Evolutionary conservation across 2,113 vertebrate species (phyloP).

Genomic region (Bungarus multicinctus): DNA sequence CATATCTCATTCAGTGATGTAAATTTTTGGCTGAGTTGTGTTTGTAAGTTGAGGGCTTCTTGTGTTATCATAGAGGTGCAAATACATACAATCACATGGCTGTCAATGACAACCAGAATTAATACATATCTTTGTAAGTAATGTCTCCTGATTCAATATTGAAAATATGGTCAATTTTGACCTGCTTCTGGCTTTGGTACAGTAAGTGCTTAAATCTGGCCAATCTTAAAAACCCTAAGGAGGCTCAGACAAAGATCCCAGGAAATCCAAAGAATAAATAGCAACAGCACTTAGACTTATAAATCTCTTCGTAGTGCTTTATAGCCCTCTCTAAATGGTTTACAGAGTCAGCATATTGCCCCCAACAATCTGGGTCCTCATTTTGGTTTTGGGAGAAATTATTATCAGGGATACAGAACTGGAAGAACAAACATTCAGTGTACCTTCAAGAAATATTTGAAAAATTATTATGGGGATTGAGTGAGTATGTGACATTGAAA

Average conservation of each 20-base stretch:
- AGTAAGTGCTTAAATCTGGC: too few species aligned
- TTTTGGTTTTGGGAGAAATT: background rate
- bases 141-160: background rate
- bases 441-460: background rate
- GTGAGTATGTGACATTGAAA: background rate
- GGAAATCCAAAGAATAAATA: background rate
- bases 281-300: too few species aligned
- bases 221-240: background rate
- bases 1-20: too few species aligned
- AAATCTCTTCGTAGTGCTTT: too few species aligned
- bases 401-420: background rate
- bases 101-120: background rate
- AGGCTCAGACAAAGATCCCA: background rate
- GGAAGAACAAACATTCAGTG: background rate
- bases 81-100: background rate
- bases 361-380: too few species aligned
- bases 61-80: background rate
- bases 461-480: background rate
- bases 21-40: background rate
- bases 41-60: background rate
- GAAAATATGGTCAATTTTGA: background rate
- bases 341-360: too few species aligned
- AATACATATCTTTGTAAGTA: background rate
- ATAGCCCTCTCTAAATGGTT: too few species aligned
- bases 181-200: too few species aligned